Evolutionary conservation across 1,140 invertebrate genomes (phyloP), one percentile per base, ranked within the genome.

Genomic region (Tetramorium simillimum): DNA sequence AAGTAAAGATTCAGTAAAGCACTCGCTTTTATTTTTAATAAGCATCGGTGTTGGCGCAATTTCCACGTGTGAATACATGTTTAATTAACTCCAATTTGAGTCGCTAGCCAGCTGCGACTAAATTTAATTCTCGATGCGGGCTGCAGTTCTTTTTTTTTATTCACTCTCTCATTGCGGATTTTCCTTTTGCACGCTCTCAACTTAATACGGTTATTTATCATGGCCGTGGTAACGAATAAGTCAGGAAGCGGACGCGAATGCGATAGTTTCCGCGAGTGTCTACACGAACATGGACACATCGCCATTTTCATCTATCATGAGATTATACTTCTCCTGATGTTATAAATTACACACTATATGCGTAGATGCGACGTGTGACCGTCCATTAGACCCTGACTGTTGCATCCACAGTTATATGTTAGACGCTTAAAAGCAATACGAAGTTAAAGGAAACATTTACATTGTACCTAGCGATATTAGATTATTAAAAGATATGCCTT

Each of bases 241-340:
- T 73, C 80, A 43, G 24, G 12, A 65, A 65, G 58, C 24, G 40
- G n/a, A 21, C 18, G 72, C n/a, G 37, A 40, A 51, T 24, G 18
- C 67, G 67, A 60, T 56, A 49, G 37, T 73, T 73, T 75, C 40
- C 53, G 53, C n/a, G 53, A 84, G 40, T 73, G 40, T 60, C 69
- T 75, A 60, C 24, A 67, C 80, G 73, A 84, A 84, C 69, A 49
- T 16, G 53, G 53, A 16, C 14, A 21, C 51, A 73, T 28, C 51
- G 40, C 80, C 80, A 84, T 84, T 84, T 84, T 75, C 80, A 84
- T 84, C 40, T 84, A 84, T 84, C 80, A 84, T 21, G 28, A 70
- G 80, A 84, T 84, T 73, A 84, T 43, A 73, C 40, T 73, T 53
- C 24, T 73, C 6, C 21, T 28, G 18, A 24, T 12, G 80, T 49